A percentile compares a stretch with the other conserved stretches of the same genome.
phyloP scores from a whole-genome alignment of 1,140 invertebrate species.

The Sesamia nonagrioides region DNA sequence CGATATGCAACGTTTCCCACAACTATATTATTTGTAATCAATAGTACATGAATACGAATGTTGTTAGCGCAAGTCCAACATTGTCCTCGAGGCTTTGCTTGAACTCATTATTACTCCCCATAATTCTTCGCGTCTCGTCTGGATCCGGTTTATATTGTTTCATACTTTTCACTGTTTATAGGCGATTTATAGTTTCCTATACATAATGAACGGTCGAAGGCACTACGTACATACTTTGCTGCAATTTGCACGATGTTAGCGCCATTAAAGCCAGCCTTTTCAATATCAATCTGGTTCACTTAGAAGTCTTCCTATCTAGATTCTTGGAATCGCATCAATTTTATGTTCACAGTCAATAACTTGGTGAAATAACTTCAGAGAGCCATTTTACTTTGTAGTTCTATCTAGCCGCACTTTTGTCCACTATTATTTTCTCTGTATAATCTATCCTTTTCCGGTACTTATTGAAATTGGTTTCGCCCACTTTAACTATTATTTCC shows the following conservation, averaged over 20 bases:
- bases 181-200: slow-evolving; percentile 50
- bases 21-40: slow-evolving; percentile 35
- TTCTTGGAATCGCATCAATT: slow-evolving; percentile 32
- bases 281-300: slow-evolving; percentile 48
- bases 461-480: not conserved
- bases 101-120: slow-evolving; percentile 58
- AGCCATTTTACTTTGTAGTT: slow-evolving; percentile 2
- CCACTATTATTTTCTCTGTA: not conserved
- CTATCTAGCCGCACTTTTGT: not conserved
- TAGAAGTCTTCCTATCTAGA: slow-evolving; percentile 39
- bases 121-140: slow-evolving; percentile 48
- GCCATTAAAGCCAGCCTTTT: slow-evolving; percentile 43
- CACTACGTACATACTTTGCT: slow-evolving; percentile 44
- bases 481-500: not conserved
- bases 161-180: slow-evolving; percentile 53
- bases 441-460: not conserved
- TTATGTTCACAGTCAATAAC: slow-evolving; percentile 24
- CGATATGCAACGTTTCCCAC: slow-evolving; percentile 16
- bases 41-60: slow-evolving; percentile 38
- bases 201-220: slow-evolving; percentile 45
- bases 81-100: slow-evolving; percentile 50
- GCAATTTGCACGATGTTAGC: slow-evolving; percentile 50
- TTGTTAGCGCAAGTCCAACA: slow-evolving; percentile 43
- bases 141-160: slow-evolving; percentile 57
- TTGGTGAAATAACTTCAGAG: slow-evolving; percentile 27